Conservation (phyloP, 2,113 vertebrate species). For the human region GRCh38 chr2:228343501-228344000, state of each 20-base stretch:
- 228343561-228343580: background rate
- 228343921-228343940: background rate
- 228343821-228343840: background rate
- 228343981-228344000: background rate
- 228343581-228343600: background rate
- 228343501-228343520: background rate
- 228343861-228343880: background rate
- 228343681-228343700: background rate
- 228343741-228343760: rapidly evolving
- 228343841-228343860: background rate
- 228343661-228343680: background rate
- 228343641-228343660: background rate
- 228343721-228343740: background rate
- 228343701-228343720: background rate
- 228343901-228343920: background rate
- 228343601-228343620: background rate
- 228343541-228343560: background rate
- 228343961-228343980: background rate
- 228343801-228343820: background rate
- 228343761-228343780: background rate
- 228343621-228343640: background rate
- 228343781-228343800: background rate
- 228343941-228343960: background rate
- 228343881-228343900: background rate
- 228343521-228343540: background rate